phyloP scores from a whole-genome alignment of 1,140 invertebrate species.

The Apolygus lucorum region DNA sequence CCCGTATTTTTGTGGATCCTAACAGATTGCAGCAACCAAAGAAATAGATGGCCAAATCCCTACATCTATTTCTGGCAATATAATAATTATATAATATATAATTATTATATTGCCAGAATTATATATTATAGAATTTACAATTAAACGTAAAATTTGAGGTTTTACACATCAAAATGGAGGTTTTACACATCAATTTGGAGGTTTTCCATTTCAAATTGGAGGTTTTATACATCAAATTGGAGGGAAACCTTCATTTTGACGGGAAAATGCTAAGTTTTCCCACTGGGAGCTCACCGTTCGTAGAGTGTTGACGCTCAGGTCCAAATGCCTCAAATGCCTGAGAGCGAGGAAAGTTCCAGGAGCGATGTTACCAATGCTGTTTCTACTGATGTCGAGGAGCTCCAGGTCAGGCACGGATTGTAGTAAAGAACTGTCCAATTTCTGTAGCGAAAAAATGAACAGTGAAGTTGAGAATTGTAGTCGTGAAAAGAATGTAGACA shows the following conservation, averaged over 20 bases:
- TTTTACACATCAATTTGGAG: no score
- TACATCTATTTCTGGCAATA: no score
- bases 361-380: conserved; percentile 69
- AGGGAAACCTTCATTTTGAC: not conserved
- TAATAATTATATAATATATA: no score
- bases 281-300: conserved; percentile 56
- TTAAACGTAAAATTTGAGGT: no score
- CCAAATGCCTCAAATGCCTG: conserved; percentile 57
- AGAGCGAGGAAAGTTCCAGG: conserved; percentile 69
- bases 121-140: no score
- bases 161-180: no score
- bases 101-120: no score
- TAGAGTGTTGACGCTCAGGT: conserved; percentile 75
- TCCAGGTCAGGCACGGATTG: conserved; percentile 55
- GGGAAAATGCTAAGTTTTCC: not conserved
- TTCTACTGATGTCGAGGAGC: conserved; percentile 71
- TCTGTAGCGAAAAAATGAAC: conserved; percentile 45
- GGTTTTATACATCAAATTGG: not conserved
- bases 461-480: conserved; percentile 1
- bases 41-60: no score
- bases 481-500: conserved; percentile 2
- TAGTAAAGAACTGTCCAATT: conserved; percentile 57
- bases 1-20: no score
- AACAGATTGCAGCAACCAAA: no score
- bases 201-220: no score